Evolutionary conservation across 2,113 vertebrate species (phyloP).

Genomic region (Hydropotes inermis): DNA sequence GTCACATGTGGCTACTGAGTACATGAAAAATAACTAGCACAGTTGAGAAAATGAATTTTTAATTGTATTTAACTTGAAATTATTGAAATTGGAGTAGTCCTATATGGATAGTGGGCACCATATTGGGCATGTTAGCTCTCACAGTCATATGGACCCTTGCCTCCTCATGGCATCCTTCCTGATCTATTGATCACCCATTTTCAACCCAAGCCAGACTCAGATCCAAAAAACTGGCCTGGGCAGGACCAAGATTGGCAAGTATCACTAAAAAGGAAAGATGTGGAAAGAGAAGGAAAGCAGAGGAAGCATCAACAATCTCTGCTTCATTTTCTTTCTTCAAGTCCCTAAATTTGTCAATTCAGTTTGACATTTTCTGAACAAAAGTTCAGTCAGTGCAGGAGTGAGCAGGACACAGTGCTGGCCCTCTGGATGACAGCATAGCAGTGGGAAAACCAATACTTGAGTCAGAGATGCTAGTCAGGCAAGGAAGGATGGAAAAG

Average conservation of each 20-base stretch:
- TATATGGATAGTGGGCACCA: not conserved
- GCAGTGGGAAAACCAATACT: not conserved
- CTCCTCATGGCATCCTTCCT: not conserved
- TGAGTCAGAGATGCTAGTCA: not conserved
- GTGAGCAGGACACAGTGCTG: not conserved
- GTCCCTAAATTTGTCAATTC: not conserved
- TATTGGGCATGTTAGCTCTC: not conserved
- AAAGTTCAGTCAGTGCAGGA: not conserved
- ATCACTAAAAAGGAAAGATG: not conserved
- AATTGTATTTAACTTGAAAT: not conserved
- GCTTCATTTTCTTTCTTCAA: not conserved
- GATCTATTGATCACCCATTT: not conserved
- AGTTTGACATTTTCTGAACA: not conserved
- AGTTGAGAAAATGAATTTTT: not conserved
- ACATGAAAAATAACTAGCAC: not conserved
- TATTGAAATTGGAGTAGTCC: not conserved
- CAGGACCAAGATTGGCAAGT: not conserved
- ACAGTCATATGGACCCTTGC: accelerated
- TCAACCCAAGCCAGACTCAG: not conserved
- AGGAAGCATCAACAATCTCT: not conserved
- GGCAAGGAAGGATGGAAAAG: not conserved
- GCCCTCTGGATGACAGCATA: not conserved
- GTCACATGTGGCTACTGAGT: not conserved
- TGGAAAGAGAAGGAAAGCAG: not conserved
- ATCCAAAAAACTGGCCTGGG: not conserved